Conservation (phyloP, 2,888 invertebrate genomes). For the Lepidochitona cinerea region DNA sequence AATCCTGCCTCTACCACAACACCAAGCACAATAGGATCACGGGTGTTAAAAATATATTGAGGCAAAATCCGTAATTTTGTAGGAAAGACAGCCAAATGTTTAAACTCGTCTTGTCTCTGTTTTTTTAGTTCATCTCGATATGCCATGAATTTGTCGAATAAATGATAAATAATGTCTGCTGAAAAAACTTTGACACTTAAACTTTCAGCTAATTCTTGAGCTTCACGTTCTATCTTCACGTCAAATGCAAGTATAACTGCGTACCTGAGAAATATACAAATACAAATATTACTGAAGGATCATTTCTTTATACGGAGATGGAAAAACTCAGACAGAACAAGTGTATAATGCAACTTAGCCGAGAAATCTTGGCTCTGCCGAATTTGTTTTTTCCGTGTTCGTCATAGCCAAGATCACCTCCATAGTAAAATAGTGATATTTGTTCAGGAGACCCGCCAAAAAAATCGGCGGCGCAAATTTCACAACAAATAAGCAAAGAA, state of each 20-base stretch:
- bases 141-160: conserved; percentile 94
- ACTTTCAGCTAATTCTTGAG: conserved; percentile 96
- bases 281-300: no score
- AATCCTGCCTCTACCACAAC: conserved; percentile 96
- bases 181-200: conserved; percentile 86
- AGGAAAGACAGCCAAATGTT: conserved; percentile 97
- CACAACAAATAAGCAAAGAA: no score
- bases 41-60: conserved; percentile 96
- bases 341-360: no score
- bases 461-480: no score
- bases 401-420: no score
- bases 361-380: no score
- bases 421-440: no score
- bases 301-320: no score
- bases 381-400: no score
- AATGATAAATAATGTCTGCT: conserved; percentile 99
- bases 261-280: conserved; percentile 78
- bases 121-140: conserved; percentile 87
- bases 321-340: no score
- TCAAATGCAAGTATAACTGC: conserved; percentile 99
- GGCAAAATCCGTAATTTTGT: conserved; percentile 88
- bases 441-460: no score
- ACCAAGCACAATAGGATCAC: conserved; percentile 98
- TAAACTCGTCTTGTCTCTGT: conserved; percentile 94
- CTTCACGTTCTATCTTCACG: conserved; percentile 97